Percentiles rank a stretch among this genome's conserved stretches.
Conservation (phyloP, 2,888 invertebrate genomes). For the Coenonympha glycerion region DNA sequence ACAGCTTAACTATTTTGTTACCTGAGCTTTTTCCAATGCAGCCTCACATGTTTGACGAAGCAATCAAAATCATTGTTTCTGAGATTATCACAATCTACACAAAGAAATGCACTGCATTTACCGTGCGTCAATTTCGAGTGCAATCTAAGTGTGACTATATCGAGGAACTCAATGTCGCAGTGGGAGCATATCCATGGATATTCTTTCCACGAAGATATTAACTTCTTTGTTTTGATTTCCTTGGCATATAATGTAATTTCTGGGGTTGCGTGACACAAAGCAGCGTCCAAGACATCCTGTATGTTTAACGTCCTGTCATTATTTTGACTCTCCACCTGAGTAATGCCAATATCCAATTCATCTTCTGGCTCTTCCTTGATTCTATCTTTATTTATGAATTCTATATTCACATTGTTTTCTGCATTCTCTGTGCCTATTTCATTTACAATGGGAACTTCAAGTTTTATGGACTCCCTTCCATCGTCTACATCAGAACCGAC, state of each 20-base stretch:
- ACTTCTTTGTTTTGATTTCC: conserved; percentile 44
- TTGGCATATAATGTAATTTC: conserved; percentile 55
- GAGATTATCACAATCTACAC: conserved; percentile 77
- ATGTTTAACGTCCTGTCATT: too few species aligned
- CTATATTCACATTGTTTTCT: too few species aligned
- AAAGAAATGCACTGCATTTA: conserved; percentile 78
- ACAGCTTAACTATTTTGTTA: too few species aligned
- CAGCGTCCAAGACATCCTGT: conserved; percentile 55
- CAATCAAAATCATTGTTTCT: conserved; percentile 78
- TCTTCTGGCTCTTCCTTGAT: conserved; percentile 56
- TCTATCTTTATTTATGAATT: conserved; percentile 25
- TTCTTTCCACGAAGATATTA: conserved; percentile 52
- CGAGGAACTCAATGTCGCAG: conserved; percentile 60
- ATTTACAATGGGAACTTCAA: conserved; percentile 22
- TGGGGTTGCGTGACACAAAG: conserved; percentile 43
- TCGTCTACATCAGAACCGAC: conserved; percentile 34
- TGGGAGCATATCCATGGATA: conserved; percentile 62
- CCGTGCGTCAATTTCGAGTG: conserved; percentile 79
- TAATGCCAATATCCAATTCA: conserved; percentile 38
- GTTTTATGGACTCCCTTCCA: conserved; percentile 24
- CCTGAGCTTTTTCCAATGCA: conserved; percentile 78
- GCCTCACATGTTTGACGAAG: conserved; percentile 79
- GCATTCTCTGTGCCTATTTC: conserved; percentile 18
- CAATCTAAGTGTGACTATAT: conserved; percentile 65
- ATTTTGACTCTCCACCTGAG: conserved; percentile 18